Conservation (phyloP, 2,113 vertebrate genomes). For the Forbesichthys agassizii region DNA sequence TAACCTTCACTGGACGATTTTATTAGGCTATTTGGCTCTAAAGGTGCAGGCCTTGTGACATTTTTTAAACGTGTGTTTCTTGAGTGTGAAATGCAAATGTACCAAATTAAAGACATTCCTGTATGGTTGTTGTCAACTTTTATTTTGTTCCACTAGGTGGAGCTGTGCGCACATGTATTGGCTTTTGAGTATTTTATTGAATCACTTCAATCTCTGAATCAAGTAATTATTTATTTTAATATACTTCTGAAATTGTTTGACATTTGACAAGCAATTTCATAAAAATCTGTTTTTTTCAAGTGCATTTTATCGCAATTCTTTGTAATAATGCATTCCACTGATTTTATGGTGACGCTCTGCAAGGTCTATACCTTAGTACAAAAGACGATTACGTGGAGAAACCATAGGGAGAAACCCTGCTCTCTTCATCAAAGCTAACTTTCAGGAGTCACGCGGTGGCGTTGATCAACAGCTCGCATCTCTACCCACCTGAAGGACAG, state of each 20-base stretch:
- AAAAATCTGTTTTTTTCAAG: no score
- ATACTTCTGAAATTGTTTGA: no score
- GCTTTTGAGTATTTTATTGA: not conserved
- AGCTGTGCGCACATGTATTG: conserved; percentile 29
- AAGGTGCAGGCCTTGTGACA: conserved; percentile 6
- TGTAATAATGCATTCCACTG: no score
- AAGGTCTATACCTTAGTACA: no score
- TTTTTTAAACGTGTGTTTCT: not conserved
- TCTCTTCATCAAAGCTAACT: not conserved
- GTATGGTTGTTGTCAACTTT: not conserved
- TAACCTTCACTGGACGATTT: not conserved
- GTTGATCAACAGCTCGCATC: conserved; percentile 49
- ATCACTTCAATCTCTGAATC: not conserved
- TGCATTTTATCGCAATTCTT: no score
- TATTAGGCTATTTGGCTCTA: not conserved
- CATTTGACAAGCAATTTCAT: no score
- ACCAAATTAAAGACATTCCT: not conserved
- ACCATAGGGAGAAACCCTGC: not conserved
- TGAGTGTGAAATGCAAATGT: not conserved
- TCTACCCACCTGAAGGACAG: conserved; percentile 73
- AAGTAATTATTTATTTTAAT: not conserved
- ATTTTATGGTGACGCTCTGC: not conserved
- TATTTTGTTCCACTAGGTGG: conserved; percentile 47
- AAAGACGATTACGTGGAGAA: not conserved
- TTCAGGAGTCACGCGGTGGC: conserved; percentile 57